Evolutionary conservation across 2,888 invertebrate genomes (phyloP).

Genomic region (Anarsia innoxiella): DNA sequence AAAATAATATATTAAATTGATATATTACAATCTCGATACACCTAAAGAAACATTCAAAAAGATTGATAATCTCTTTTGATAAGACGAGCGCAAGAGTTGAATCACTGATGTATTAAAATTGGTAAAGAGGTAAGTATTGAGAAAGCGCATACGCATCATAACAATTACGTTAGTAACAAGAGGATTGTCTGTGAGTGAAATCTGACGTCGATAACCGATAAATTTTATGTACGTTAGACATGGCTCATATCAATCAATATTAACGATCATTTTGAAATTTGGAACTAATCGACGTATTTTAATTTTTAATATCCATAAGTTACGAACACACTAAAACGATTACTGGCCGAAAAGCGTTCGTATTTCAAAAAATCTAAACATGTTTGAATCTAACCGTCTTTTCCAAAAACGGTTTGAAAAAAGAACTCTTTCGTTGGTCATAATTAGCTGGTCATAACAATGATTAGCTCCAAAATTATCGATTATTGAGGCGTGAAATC

Average conservation of each 20-base stretch:
- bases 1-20: too few relatives aligned
- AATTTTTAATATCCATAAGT: conserved; percentile 61
- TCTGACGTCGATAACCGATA: conserved; percentile 49
- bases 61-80: too few relatives aligned
- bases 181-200: conserved; percentile 51
- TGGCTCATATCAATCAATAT: conserved; percentile 65
- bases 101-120: conserved; percentile 47
- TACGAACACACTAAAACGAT: conserved; percentile 26
- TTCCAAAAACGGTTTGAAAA: too few relatives aligned
- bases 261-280: conserved; percentile 64
- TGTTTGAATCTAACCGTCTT: too few relatives aligned
- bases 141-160: conserved; percentile 55
- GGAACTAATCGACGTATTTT: conserved; percentile 64
- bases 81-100: conserved; percentile 63
- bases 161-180: conserved; percentile 47
- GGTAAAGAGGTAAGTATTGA: conserved; percentile 31
- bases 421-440: too few relatives aligned
- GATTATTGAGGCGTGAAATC: too few relatives aligned
- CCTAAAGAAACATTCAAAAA: too few relatives aligned
- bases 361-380: too few relatives aligned
- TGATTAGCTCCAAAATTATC: too few relatives aligned
- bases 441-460: too few relatives aligned
- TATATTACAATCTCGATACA: too few relatives aligned
- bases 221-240: conserved; percentile 63
- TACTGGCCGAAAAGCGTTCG: conserved; percentile 5